Evolutionary conservation across 2,797 vertebrate species (phyloP).

Genomic region (Tokudaia muenninki): DNA sequence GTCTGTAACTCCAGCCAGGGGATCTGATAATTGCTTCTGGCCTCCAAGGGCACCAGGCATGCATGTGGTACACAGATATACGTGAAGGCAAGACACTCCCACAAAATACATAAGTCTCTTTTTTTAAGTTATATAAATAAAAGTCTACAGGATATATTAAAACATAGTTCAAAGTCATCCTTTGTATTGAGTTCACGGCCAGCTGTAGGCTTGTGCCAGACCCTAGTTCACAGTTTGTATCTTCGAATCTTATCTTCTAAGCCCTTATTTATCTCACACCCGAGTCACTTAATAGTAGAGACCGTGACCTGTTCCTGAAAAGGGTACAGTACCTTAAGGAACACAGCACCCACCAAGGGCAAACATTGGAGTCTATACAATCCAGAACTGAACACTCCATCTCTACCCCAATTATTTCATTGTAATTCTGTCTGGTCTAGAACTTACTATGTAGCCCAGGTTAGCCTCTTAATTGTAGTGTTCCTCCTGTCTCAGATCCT

Average conservation of each 20-base stretch:
- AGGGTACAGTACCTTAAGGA: neutral
- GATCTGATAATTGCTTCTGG: neutral
- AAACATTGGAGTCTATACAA: neutral
- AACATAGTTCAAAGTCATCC: neutral
- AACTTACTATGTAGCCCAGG: neutral
- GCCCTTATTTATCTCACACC: neutral
- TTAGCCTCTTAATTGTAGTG: neutral
- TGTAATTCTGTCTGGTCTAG: neutral
- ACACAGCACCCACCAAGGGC: neutral
- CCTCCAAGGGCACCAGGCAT: neutral
- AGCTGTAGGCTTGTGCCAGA: neutral
- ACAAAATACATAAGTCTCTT: neutral
- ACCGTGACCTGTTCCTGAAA: neutral
- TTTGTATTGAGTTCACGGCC: neutral
- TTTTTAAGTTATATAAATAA: neutral
- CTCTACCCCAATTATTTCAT: neutral
- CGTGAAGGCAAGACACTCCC: neutral
- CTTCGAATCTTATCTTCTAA: slow-evolving; percentile 27
- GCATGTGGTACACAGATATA: neutral
- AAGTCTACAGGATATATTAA: neutral
- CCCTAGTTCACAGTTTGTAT: neutral
- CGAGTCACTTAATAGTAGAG: neutral
- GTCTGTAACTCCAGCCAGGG: neutral
- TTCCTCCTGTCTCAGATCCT: neutral
- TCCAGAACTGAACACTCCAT: neutral